A percentile compares a stretch with the other conserved stretches of the same genome.
These are phyloP conservation scores for Chauna torquata DNA, from an alignment of 2,113 vertebrate species.

Conservation along the genomic window DNA sequence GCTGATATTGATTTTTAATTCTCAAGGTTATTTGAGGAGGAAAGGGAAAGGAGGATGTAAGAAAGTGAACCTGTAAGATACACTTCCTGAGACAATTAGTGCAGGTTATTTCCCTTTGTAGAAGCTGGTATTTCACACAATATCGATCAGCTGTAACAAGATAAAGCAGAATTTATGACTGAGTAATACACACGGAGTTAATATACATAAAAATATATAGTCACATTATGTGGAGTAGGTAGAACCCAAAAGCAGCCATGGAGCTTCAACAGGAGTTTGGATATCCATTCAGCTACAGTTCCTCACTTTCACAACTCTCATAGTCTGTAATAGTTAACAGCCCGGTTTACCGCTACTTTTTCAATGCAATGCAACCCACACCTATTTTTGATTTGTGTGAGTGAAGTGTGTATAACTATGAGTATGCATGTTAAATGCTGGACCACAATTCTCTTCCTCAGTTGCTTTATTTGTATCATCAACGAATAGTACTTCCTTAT, in stretches of 20 bases:
- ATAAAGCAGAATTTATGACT: neutral
- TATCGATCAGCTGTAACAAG: neutral
- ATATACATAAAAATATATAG: neutral
- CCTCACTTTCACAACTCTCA: rapidly evolving
- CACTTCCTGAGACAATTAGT: neutral
- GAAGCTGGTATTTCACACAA: neutral
- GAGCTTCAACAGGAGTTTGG: neutral
- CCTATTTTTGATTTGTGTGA: neutral
- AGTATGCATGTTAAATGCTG: neutral
- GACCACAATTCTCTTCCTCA: neutral
- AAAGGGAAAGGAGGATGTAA: neutral
- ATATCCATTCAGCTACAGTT: neutral
- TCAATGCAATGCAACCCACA: neutral
- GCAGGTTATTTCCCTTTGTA: neutral
- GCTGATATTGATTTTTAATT: neutral
- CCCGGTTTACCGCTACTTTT: neutral
- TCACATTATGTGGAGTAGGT: neutral
- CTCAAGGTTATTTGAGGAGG: neutral
- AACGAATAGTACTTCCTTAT: neutral
- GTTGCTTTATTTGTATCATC: neutral
- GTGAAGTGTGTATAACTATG: neutral
- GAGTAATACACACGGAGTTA: neutral
- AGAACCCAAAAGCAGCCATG: neutral
- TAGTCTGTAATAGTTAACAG: neutral
- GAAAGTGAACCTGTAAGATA: neutral